phyloP scores from a whole-genome alignment of 2,113 vertebrate genomes.

The Suncus etruscus region DNA sequence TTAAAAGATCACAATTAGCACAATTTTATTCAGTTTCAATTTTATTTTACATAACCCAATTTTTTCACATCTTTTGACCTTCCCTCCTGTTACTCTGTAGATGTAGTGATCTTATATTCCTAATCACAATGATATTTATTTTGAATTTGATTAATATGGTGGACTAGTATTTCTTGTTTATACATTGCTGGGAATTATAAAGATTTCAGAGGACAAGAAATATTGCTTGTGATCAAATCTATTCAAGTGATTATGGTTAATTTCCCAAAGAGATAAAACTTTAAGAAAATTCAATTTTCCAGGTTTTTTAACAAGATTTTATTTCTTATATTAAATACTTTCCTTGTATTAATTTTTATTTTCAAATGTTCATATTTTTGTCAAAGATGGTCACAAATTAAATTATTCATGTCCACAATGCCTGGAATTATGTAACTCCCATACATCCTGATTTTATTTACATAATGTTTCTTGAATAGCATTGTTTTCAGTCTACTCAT shows the following conservation, averaged over 20 bases:
- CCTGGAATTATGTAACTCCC: neutral
- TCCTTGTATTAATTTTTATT: neutral
- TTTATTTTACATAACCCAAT: neutral
- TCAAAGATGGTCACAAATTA: conserved; percentile 11
- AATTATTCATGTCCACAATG: neutral
- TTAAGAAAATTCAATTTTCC: neutral
- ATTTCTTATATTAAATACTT: conserved; percentile 4
- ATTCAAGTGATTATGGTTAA: neutral
- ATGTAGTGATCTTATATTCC: neutral
- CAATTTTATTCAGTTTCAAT: conserved; percentile 4
- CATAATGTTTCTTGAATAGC: conserved; percentile 1
- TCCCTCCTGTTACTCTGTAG: neutral
- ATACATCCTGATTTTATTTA: neutral
- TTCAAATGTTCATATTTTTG: neutral
- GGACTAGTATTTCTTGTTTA: neutral
- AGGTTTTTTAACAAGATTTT: neutral
- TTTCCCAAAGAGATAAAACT: neutral
- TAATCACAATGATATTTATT: conserved; percentile 10
- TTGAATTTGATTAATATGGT: neutral
- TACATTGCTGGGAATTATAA: neutral
- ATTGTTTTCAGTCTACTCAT: neutral
- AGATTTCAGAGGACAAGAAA: neutral
- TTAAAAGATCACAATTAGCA: neutral
- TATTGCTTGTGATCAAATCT: conserved; percentile 5
- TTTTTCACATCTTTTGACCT: neutral